A percentile compares a stretch with the other conserved stretches of the same genome.
phyloP scores from a whole-genome alignment of 2,113 vertebrate species.

The Balaeniceps rex region DNA sequence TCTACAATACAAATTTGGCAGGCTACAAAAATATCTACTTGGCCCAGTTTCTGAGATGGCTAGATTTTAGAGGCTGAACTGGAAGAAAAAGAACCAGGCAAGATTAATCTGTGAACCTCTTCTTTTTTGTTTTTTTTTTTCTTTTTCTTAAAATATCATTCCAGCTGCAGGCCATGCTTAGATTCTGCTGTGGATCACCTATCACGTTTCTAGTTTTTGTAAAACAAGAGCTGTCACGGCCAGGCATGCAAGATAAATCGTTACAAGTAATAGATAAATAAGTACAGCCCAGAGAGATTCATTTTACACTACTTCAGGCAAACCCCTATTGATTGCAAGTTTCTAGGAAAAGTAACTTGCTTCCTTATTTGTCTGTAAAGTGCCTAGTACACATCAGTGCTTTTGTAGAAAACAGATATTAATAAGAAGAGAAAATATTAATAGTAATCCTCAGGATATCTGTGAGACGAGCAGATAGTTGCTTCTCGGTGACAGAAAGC shows the following conservation, averaged over 20 bases:
- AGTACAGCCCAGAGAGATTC: neutral
- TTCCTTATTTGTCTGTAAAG: slow-evolving; percentile 8
- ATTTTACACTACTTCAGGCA: neutral
- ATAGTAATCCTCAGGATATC: neutral
- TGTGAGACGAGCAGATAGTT: neutral
- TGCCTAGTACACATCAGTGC: neutral
- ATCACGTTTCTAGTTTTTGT: neutral
- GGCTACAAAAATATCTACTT: neutral
- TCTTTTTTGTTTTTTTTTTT: neutral
- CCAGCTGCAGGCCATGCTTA: neutral
- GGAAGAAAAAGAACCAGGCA: neutral
- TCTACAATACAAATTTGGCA: neutral
- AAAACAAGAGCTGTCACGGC: neutral
- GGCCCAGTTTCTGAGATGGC: neutral
- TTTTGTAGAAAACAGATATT: neutral
- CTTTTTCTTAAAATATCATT: neutral
- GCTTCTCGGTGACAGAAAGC: slow-evolving; percentile 2
- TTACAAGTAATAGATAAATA: slow-evolving; percentile 13
- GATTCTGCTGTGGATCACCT: neutral
- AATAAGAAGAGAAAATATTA: slow-evolving; percentile 1
- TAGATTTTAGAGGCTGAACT: neutral
- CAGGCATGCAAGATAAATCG: neutral
- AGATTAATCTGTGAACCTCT: neutral
- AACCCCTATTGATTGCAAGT: neutral
- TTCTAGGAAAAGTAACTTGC: neutral